Evolutionary conservation across 2,797 vertebrate genomes (phyloP), one percentile per base, ranked within the genome.

Genomic region (Eupleurogrammus muticus): DNA sequence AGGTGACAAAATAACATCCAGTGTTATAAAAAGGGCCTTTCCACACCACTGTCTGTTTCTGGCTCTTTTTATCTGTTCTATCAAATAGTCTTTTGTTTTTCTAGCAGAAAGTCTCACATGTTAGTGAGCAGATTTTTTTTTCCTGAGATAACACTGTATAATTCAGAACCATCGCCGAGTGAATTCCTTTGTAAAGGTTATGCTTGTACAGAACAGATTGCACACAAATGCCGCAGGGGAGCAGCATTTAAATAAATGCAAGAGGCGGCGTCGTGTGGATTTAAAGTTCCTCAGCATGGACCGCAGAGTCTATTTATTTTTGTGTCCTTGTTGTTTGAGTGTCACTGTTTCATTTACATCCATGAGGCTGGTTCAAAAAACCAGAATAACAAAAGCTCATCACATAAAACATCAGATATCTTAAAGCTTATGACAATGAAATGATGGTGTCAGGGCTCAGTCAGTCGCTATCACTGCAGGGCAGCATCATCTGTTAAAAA

Each of bases 191-290:
- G 19, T 24, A 85, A 85, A 89, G 85, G 84, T 80, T 87, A 80
- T 66, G 55, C 58, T 84, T 86, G 76, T 80, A 79, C 69, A 67
- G 52, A 92, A 88, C 82, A 90, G 83, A 81, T 79, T 86, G 86
- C 85, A 85, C 64, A 77, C 63, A 80, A 66, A 65, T 49, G 38
- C 64, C 42, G n/a, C 58, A 72, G 61, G 73, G 73, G 54, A 77
- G 56, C 0, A 42, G 54, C 72, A 83, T 87, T 73, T 62, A 81
- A 85, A 85, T 76, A 42, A 67, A 76, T 17, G 38, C 32, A 58
- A 9, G 60, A 75, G 53, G 71, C 54, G 77, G 67, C 49, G 64
- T 75, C 72, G 53, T 71, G 24, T 63, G 61, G 71, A 77, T 72
- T 66, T 24, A 42, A 70, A 75, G 47, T 75, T 77, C 28, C 47